Conservation (phyloP, 2,797 vertebrate species). For the Percopsis omiscomaycus region DNA sequence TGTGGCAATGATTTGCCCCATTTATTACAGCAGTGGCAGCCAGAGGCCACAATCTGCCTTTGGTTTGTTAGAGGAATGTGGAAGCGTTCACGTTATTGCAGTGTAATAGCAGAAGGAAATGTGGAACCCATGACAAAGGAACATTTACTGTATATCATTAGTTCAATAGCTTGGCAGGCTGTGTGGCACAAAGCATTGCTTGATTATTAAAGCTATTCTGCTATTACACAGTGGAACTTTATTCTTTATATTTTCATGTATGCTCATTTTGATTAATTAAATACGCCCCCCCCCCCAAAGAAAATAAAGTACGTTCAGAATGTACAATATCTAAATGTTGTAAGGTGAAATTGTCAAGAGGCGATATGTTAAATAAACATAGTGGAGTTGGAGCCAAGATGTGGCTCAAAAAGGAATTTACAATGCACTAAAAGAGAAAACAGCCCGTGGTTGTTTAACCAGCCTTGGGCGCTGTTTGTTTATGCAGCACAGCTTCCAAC, state of each 20-base stretch:
- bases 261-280: conserved; percentile 6
- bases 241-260: background rate
- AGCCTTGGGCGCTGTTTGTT: conserved; percentile 79
- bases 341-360: conserved; percentile 43
- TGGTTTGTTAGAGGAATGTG: conserved; percentile 70
- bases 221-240: conserved; percentile 6
- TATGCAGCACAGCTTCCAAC: conserved; percentile 77
- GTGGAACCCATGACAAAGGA: conserved; percentile 53
- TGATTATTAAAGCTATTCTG: conserved; percentile 35
- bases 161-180: conserved; percentile 34
- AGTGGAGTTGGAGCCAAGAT: conserved; percentile 46
- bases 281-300: too few relatives aligned
- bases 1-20: conserved; percentile 75
- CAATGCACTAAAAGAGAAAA: conserved; percentile 71
- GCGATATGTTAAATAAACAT: conserved; percentile 69
- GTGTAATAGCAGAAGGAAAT: conserved; percentile 59
- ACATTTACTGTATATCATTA: conserved; percentile 39
- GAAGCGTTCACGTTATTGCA: conserved; percentile 68
- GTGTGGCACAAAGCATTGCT: conserved; percentile 20
- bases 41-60: conserved; percentile 66
- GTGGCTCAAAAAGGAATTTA: conserved; percentile 70
- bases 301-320: too few relatives aligned
- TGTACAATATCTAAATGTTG: conserved; percentile 25
- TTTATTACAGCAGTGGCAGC: conserved; percentile 69
- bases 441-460: conserved; percentile 80